Conservation (phyloP, 2,113 vertebrate species). For the Triplophysa tibetana region DNA sequence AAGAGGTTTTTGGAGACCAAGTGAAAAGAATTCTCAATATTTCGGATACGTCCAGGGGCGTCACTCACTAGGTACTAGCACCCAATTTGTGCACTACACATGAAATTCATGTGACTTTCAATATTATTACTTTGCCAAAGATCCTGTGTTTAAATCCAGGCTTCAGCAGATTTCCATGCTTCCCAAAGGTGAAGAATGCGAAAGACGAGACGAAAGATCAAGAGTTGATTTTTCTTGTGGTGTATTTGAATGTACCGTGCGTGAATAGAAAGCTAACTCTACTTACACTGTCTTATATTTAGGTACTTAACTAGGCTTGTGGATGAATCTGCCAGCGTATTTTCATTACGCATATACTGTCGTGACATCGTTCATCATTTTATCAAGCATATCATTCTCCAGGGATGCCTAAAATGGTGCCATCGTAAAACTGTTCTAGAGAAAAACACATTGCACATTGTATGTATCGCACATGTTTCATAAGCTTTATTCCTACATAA, state of each 20-base stretch:
- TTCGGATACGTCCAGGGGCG: background rate
- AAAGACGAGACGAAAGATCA: no score
- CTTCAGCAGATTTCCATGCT: background rate
- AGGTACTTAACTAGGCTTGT: constrained; percentile 30
- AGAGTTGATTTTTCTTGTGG: no score
- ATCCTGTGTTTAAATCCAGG: constrained; percentile 27
- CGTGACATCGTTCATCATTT: constrained; percentile 24
- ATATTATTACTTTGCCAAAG: constrained; percentile 41
- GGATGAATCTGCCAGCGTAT: constrained; percentile 8
- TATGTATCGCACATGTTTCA: constrained; percentile 32
- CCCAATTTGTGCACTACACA: background rate
- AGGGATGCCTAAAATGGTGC: constrained; percentile 41
- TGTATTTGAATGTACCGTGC: background rate
- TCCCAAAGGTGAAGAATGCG: background rate
- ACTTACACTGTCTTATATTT: constrained; percentile 14
- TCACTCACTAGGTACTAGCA: background rate
- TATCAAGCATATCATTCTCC: constrained; percentile 19
- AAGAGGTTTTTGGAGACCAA: background rate
- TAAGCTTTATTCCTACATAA: constrained; percentile 42
- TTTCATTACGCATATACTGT: constrained; percentile 12
- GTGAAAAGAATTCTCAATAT: background rate
- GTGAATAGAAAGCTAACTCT: constrained; percentile 9
- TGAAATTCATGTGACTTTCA: constrained; percentile 3
- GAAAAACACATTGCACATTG: constrained; percentile 44
- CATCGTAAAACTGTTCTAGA: constrained; percentile 27